A percentile compares a stretch with the other conserved stretches of the same genome.
These are phyloP conservation scores for human (Homo sapiens) DNA, from an alignment of 2,113 vertebrate genomes.

Conservation along the genomic window GRCh38 chr4:154194501-154195000, in stretches of 20 bases:
- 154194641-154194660: neutral
- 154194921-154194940: neutral
- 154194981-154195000: neutral
- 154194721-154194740: neutral
- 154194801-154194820: no score
- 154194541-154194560: neutral
- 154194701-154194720: neutral
- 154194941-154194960: neutral
- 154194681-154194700: neutral
- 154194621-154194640: neutral
- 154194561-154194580: neutral
- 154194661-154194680: neutral
- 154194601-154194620: neutral
- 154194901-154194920: neutral
- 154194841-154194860: no score
- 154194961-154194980: neutral
- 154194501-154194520: neutral
- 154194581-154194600: neutral
- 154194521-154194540: neutral
- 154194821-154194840: no score
- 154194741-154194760: slow-evolving; percentile 11
- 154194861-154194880: no score
- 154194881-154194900: no score
- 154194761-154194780: neutral
- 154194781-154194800: no score